A percentile compares a stretch with the other conserved stretches of the same genome.
phyloP scores from a whole-genome alignment of 1,140 invertebrate genomes.

The Dreissena rostriformis region DNA sequence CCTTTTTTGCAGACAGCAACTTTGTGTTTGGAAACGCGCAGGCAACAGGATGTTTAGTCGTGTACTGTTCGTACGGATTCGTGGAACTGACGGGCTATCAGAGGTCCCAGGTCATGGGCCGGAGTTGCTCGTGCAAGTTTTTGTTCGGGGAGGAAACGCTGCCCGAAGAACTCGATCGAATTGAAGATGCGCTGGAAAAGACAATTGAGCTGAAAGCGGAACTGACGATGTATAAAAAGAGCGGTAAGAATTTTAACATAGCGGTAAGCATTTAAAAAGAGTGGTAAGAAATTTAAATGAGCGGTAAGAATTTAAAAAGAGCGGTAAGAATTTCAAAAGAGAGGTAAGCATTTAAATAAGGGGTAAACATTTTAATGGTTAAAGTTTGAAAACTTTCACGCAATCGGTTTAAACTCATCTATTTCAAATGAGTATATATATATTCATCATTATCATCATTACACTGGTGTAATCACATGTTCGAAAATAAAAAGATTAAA shows the following conservation, averaged over 20 bases:
- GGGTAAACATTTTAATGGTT: too few relatives aligned
- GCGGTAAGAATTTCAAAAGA: too few relatives aligned
- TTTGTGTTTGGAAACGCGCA: constrained; percentile 98
- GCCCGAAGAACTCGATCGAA: constrained; percentile 93
- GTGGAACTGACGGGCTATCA: constrained; percentile 97
- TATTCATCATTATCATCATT: too few relatives aligned
- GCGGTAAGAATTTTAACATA: constrained; percentile 86
- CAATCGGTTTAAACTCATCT: too few relatives aligned
- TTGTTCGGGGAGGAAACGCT: constrained; percentile 95
- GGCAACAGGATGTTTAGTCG: constrained; percentile 95
- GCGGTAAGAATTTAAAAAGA: constrained; percentile 90
- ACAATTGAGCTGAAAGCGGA: constrained; percentile 96
- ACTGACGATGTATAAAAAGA: constrained; percentile 97
- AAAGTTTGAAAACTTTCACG: too few relatives aligned
- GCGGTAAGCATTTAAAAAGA: neutral
- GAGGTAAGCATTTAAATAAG: too few relatives aligned
- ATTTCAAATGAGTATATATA: too few relatives aligned
- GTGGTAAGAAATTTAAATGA: constrained; percentile 86
- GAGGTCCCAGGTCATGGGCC: constrained; percentile 92
- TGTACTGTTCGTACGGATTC: constrained; percentile 99
- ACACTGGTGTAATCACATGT: too few relatives aligned
- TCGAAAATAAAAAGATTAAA: too few relatives aligned
- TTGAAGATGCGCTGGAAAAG: constrained; percentile 93
- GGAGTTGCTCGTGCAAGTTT: constrained; percentile 97
- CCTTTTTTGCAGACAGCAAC: constrained; percentile 94